Conservation (phyloP, 35 echinoderm and acorn worm species). For the Heliocidaris erythrogramma region DNA sequence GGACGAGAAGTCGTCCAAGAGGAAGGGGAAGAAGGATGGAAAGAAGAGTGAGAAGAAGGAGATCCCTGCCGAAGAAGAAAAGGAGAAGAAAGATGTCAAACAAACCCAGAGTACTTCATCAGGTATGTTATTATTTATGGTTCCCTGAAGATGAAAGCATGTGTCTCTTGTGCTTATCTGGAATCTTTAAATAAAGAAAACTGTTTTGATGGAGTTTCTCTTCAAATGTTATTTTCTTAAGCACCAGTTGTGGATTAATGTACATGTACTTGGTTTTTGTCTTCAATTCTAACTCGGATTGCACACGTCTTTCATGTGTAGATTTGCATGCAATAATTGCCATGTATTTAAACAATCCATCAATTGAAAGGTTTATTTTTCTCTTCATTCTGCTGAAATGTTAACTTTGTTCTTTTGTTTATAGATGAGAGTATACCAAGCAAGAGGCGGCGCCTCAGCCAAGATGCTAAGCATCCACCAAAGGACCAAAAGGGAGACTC, state of each 20-base stretch:
- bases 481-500: constrained; percentile 9
- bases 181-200: too few relatives aligned
- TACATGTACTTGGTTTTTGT: too few relatives aligned
- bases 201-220: too few relatives aligned
- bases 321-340: too few relatives aligned
- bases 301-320: too few relatives aligned
- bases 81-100: constrained; percentile 20
- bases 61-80: not conserved
- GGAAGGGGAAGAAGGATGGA: constrained; percentile 19
- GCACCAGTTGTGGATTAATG: too few relatives aligned
- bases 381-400: not conserved
- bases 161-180: too few relatives aligned
- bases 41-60: not conserved
- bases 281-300: too few relatives aligned
- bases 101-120: not conserved
- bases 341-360: too few relatives aligned
- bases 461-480: not conserved
- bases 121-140: not conserved
- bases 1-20: not conserved
- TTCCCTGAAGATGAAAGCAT: too few relatives aligned
- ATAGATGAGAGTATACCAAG: constrained; percentile 42
- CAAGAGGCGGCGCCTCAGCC: constrained; percentile 35
- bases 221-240: too few relatives aligned
- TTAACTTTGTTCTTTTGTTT: not conserved
- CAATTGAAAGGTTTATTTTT: not conserved